Evolutionary conservation across 2,797 vertebrate genomes (phyloP).

Genomic region (Mareca penelope): DNA sequence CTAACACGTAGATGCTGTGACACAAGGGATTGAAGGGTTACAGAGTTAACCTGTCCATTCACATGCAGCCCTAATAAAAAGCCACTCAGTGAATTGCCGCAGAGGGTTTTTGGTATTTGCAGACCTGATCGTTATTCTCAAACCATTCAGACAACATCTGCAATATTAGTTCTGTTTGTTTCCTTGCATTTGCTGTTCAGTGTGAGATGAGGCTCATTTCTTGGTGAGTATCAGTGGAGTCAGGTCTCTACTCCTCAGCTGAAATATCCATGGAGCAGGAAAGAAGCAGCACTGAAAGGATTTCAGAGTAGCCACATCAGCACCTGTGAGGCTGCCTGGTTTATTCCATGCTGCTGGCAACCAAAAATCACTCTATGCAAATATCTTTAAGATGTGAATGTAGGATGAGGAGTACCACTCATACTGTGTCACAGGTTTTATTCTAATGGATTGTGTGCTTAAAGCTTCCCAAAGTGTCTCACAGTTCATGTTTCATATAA

Average conservation of each 20-base stretch:
- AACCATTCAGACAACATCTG: not conserved
- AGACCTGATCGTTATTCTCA: not conserved
- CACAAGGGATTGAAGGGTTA: not conserved
- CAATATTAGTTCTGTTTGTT: not conserved
- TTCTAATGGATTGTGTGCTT: not conserved
- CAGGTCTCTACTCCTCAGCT: fast-evolving
- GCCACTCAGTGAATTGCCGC: fast-evolving
- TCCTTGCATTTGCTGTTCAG: not conserved
- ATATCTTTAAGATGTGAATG: not conserved
- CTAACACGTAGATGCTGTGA: not conserved
- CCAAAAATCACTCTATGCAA: not conserved
- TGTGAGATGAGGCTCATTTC: not conserved
- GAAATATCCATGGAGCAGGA: not conserved
- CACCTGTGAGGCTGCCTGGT: not conserved
- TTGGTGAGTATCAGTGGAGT: not conserved
- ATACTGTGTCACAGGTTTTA: not conserved
- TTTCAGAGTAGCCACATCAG: not conserved
- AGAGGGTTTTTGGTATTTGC: not conserved
- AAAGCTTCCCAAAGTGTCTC: not conserved
- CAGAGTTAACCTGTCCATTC: not conserved
- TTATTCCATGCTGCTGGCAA: not conserved
- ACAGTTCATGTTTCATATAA: not conserved
- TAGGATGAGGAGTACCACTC: not conserved
- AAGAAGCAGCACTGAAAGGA: not conserved
- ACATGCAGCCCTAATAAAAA: not conserved